Evolutionary conservation across 2,113 vertebrate species (phyloP).

Genomic region (Brienomyrus brachyistius): DNA sequence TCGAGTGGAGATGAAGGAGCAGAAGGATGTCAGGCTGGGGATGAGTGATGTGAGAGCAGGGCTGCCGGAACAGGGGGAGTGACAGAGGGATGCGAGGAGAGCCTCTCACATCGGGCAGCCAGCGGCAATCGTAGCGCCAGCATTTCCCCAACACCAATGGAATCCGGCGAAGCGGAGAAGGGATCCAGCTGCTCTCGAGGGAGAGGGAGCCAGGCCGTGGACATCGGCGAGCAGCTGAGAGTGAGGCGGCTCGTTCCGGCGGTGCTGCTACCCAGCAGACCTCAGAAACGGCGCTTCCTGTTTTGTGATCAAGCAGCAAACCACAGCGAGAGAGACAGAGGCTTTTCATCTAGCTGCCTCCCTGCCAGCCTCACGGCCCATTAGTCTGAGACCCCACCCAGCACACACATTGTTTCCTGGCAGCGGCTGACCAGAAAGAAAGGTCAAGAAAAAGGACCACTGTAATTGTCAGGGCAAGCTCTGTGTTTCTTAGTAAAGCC

Average conservation of each 20-base stretch:
- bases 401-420: not conserved
- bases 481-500: not conserved
- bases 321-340: not conserved
- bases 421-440: not conserved
- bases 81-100: not conserved
- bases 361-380: not conserved
- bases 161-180: not conserved
- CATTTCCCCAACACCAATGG: not conserved
- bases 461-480: not conserved
- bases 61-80: not conserved
- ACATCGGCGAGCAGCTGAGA: not conserved
- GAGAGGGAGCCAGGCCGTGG: not conserved
- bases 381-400: not conserved
- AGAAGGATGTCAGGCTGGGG: no score
- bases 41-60: not conserved
- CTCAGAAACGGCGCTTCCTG: slow-evolving; percentile 14
- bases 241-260: not conserved
- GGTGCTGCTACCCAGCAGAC: not conserved
- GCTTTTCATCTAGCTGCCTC: not conserved
- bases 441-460: not conserved
- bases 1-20: not conserved
- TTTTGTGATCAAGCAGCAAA: slow-evolving; percentile 18
- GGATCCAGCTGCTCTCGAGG: not conserved
- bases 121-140: not conserved
- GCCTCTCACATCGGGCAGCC: not conserved